Evolutionary conservation across 2,888 invertebrate species (phyloP).

Genomic region (Odontocerum albicorne): DNA sequence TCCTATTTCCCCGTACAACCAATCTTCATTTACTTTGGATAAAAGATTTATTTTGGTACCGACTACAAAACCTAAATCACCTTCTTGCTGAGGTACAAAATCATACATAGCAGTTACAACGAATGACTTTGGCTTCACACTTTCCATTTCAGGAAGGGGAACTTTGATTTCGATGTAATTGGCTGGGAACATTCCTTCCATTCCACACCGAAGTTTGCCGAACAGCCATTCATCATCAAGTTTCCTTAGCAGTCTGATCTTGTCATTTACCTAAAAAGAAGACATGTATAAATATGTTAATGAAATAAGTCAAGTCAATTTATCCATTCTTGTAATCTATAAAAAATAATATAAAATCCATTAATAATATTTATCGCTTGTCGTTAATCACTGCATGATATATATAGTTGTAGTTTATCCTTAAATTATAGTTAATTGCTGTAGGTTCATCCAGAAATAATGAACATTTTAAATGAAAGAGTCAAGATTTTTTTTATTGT

Average conservation of each 20-base stretch:
- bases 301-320: too few relatives aligned
- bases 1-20: conserved; percentile 74
- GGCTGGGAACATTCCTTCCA: conserved; percentile 80
- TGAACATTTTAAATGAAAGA: too few relatives aligned
- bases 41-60: conserved; percentile 62
- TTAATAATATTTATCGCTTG: too few relatives aligned
- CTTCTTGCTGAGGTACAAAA: conserved; percentile 63
- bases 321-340: too few relatives aligned
- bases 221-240: conserved; percentile 81
- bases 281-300: conserved; percentile 24
- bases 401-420: too few relatives aligned
- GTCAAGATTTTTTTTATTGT: too few relatives aligned
- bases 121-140: conserved; percentile 38
- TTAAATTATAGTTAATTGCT: too few relatives aligned
- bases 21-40: conserved; percentile 71
- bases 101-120: conserved; percentile 72
- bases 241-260: conserved; percentile 68
- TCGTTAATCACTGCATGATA: too few relatives aligned
- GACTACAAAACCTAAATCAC: conserved; percentile 46
- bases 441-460: too few relatives aligned
- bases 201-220: conserved; percentile 66
- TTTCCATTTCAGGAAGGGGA: conserved; percentile 56
- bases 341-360: too few relatives aligned
- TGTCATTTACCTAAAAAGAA: conserved; percentile 67
- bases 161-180: conserved; percentile 78